Evolutionary conservation across 2,888 invertebrate species (phyloP).

Genomic region (Lasioglossum marginatum): DNA sequence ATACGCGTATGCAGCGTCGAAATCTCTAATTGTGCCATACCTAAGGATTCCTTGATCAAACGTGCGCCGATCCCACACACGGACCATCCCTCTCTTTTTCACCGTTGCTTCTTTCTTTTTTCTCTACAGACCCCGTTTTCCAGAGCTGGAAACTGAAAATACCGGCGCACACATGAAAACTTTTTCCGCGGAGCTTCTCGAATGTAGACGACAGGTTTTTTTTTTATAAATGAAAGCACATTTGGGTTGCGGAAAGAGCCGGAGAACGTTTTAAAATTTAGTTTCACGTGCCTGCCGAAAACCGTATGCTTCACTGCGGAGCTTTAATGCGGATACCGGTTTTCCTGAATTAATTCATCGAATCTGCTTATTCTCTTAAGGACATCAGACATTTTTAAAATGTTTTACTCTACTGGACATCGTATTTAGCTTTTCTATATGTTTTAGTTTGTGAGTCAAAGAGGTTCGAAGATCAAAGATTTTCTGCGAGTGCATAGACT

Average conservation of each 20-base stretch:
- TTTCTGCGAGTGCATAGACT: too few species aligned
- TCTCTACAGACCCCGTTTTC: not conserved
- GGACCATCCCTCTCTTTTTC: not conserved
- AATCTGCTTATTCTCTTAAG: not conserved
- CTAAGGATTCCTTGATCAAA: slow-evolving; percentile 23
- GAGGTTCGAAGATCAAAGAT: too few species aligned
- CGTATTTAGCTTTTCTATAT: too few species aligned
- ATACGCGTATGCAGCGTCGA: slow-evolving; percentile 19
- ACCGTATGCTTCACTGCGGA: not conserved
- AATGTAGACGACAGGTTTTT: not conserved
- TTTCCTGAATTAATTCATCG: not conserved
- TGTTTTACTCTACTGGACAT: not conserved
- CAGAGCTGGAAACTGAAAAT: not conserved
- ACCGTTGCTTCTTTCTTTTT: not conserved
- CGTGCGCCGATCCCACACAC: not conserved
- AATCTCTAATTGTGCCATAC: slow-evolving; percentile 24
- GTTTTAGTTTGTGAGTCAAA: too few species aligned
- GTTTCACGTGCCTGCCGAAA: not conserved
- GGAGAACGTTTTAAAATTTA: not conserved
- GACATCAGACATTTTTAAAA: not conserved
- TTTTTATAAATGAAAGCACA: not conserved
- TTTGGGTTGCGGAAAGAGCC: not conserved
- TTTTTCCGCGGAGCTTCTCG: not conserved
- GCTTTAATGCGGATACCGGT: not conserved
- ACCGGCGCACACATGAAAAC: not conserved